These are phyloP conservation scores for Macrobrachium rosenbergii DNA, from an alignment of 1,140 invertebrate genomes.

Conservation along the genomic window DNA sequence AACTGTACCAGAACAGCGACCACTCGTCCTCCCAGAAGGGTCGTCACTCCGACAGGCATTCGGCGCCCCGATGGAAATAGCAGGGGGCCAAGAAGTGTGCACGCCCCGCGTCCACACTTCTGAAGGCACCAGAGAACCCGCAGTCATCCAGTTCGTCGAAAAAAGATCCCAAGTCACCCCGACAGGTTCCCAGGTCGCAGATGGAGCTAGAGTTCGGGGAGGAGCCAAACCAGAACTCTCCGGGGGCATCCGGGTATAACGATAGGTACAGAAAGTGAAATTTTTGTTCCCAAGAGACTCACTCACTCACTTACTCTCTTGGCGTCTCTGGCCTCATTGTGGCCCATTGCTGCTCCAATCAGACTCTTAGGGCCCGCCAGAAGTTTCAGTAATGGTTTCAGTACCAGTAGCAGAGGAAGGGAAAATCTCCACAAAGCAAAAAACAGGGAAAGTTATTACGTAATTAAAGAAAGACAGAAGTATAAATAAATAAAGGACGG, in stretches of 20 bases:
- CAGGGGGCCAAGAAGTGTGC: conserved; percentile 43
- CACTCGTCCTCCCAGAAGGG: conserved; percentile 41
- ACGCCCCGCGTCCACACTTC: conserved; percentile 49
- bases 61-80: conserved; percentile 54
- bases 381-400: too few species aligned
- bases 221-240: not conserved
- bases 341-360: too few species aligned
- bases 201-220: conserved; percentile 40
- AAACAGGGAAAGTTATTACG: too few species aligned
- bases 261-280: not conserved
- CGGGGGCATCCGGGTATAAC: not conserved
- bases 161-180: not conserved
- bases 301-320: too few species aligned
- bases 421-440: too few species aligned
- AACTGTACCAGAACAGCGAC: conserved; percentile 58
- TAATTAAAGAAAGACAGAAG: too few species aligned
- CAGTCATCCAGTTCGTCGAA: not conserved
- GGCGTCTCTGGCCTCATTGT: too few species aligned
- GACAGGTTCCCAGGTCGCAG: conserved; percentile 15
- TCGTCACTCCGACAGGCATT: conserved; percentile 47
- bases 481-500: too few species aligned
- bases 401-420: too few species aligned
- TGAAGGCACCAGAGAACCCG: not conserved
- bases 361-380: too few species aligned
- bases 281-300: too few species aligned